A percentile compares a stretch with the other conserved stretches of the same genome.
phyloP scores from a whole-genome alignment of 2,797 vertebrate genomes.

The Chelonia mydas region DNA sequence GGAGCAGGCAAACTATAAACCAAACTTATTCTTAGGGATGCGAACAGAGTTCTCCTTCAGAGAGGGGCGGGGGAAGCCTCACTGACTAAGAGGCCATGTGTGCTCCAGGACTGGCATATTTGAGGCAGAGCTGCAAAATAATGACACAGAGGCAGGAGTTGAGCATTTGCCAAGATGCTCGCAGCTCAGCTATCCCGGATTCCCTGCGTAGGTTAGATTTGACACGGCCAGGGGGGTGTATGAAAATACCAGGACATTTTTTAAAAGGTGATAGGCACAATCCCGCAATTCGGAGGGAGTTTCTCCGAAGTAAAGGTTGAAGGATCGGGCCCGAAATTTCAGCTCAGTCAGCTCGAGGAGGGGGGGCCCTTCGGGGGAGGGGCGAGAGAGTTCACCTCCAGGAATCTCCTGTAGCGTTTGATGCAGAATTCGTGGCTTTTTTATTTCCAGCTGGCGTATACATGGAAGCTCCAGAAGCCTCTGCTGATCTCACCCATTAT shows the following conservation, averaged over 20 bases:
- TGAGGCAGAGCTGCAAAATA: not conserved
- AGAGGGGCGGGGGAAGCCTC: not conserved
- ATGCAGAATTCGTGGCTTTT: accelerated
- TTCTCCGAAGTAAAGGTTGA: accelerated
- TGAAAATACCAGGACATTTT: not conserved
- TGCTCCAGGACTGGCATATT: accelerated
- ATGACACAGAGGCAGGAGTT: accelerated
- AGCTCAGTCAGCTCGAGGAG: not conserved
- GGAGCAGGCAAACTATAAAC: not conserved
- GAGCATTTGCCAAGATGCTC: not conserved
- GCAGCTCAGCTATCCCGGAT: not conserved
- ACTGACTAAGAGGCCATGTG: not conserved
- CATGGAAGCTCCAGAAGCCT: not conserved
- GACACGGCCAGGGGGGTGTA: not conserved
- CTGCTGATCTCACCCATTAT: not conserved
- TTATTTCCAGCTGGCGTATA: accelerated
- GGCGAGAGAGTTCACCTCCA: not conserved
- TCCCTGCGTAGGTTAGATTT: not conserved
- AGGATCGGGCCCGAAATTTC: accelerated
- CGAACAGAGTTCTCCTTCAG: accelerated
- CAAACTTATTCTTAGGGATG: not conserved
- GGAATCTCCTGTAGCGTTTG: accelerated
- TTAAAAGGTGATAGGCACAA: not conserved
- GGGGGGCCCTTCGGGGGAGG: not conserved
- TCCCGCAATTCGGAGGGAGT: not conserved